Base-by-base conservation (phyloP, 2,888 invertebrate genomes). In the Stenodera caucasica region DNA sequence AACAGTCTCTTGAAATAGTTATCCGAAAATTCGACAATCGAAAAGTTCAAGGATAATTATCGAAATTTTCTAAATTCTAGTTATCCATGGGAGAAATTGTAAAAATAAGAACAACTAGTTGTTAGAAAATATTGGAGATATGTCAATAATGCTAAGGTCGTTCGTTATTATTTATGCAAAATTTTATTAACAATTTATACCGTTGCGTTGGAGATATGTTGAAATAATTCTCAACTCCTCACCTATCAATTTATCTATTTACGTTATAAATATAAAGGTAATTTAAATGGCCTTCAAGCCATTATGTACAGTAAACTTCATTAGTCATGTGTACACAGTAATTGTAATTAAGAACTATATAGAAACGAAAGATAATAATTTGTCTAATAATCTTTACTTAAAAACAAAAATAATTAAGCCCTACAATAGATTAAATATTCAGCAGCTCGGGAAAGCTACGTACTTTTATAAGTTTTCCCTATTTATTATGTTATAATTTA, bases 161-260 rank as follows among this genome's bases (percentile, higher is more conserved):
- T 58, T 54, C 5, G 11, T 49, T 53, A 58, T 53, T 58, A 45
- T 58, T 53, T 53, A 58, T 58, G 53, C 26, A 53, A 58, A 58
- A n/a, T 12, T 2, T 23, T 55, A 55, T 55, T 56, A 50, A 56
- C 21, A 50, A 56, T 32, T 33, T 49, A 49, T 45, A 49, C 7
- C n/a, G 21, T n/a, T n/a, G n/a, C 14, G 14, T 23, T 30, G n/a
- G 8, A n/a, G n/a, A n/a, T 33, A n/a, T 4, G 33, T 33, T n/a
- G n/a, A 37, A 37, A 37, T 9, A 37, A 37, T 37, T 15, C 0
- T 9, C 5, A 37, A 37, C 3, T 14, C 2, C 7, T 15, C 12
- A 35, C 18, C 18, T 18, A 40, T 21, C 14, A 4, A 4, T 21
- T 45, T 45, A 21, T 45, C 12, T 11, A 21, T 15, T 7, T n/a